Evolutionary conservation across 2,888 invertebrate species (phyloP), one percentile per base, ranked within the genome.

Genomic region (Eustalomyia histrio): DNA sequence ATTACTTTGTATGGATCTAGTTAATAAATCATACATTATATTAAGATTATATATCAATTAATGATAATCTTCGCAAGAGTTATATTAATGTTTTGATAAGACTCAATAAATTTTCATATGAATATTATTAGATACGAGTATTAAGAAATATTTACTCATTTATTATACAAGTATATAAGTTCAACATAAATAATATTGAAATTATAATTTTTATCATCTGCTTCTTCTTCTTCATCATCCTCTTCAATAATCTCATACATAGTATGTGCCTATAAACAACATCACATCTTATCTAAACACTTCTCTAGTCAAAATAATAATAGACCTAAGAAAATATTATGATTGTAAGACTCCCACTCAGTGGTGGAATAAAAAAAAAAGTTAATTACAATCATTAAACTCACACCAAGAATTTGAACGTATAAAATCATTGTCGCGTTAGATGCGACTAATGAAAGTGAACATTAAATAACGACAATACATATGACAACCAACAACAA

Each of bases 281-380:
- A 67, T 72, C 53, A 47, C 21, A 63, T 57, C 69, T 80, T 53
- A 75, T 67, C n/a, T 14, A 61, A 75, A 75, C 71, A 69, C 17
- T 68, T 58, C 33, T n/a, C 53, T 53, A 74, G 73, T 73, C 64
- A 53, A 55, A 76, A 76, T 73, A 69, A 69, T 55, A 81, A 74
- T 74, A 81, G 73, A 81, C 74, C 57, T 57, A 71, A 74, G 65
- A 69, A 78, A 81, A 81, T 74, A 78, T 71, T 71, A 61, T 81
- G 50, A 80, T 68, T 80, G 55, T 17, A 58, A 57, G 69, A 65
- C 76, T 67, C 33, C 65, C 64, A 68, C 73, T 78, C 60, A 24
- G 18, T 74, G 73, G 73, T n/a, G 3, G 65, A 81, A 71, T 35
- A 7, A 5, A 5, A 7, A 69, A 65, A 68, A 69, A 61, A 43